A percentile compares a stretch with the other conserved stretches of the same genome.
phyloP scores from a whole-genome alignment of 2,888 invertebrate genomes.

The Leuctra nigra region DNA sequence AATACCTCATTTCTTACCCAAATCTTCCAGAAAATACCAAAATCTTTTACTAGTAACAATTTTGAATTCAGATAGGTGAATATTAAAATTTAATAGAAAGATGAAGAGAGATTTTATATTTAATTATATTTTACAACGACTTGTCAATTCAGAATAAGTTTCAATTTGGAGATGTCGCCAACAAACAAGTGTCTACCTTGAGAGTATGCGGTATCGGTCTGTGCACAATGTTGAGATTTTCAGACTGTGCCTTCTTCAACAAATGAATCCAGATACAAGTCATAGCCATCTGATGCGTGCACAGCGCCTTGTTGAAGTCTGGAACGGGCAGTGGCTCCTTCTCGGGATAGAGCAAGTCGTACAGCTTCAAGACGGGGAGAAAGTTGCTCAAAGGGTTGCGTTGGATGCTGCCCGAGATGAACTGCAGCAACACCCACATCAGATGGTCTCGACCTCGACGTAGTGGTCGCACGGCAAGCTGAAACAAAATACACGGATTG shows the following conservation, averaged over 20 bases:
- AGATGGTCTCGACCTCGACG: conserved; percentile 90
- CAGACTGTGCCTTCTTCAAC: conserved; percentile 85
- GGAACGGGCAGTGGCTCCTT: conserved; percentile 85
- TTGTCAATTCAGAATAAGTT: too few species aligned
- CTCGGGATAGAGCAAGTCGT: conserved; percentile 89
- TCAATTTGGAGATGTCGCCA: too few species aligned
- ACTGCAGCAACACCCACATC: conserved; percentile 98
- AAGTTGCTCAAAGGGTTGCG: conserved; percentile 86
- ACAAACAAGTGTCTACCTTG: conserved; percentile 72
- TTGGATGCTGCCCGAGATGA: conserved; percentile 94
- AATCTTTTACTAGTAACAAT: too few species aligned
- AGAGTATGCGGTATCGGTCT: conserved; percentile 73
- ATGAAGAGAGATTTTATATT: too few species aligned
- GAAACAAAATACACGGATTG: too few species aligned
- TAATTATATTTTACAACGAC: too few species aligned
- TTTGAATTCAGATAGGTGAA: too few species aligned
- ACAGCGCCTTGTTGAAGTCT: conserved; percentile 78
- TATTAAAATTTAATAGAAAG: too few species aligned
- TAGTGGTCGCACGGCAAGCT: conserved; percentile 70
- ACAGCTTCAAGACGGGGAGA: conserved; percentile 81
- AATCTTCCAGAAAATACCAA: too few species aligned
- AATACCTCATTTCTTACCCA: too few species aligned
- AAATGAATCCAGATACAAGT: conserved; percentile 97
- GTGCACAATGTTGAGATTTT: conserved; percentile 70
- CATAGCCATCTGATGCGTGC: conserved; percentile 87